phyloP scores from a whole-genome alignment of 2,888 invertebrate genomes.

The Oeneis ivallda region DNA sequence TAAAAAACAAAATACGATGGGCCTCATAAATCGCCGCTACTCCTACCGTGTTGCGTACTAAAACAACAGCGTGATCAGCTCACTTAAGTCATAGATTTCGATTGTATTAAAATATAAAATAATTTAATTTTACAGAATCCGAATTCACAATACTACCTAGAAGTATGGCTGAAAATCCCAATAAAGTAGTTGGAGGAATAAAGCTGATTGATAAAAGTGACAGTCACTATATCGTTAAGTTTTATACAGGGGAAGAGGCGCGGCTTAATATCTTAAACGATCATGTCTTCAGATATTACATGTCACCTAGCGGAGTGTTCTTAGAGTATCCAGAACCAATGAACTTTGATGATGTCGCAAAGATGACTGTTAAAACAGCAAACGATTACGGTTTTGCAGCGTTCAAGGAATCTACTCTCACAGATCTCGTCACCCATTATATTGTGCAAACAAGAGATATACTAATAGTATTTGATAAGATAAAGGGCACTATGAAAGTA shows the following conservation, averaged over 20 bases:
- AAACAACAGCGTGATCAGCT: too few species aligned
- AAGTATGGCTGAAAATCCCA: slow-evolving; percentile 14
- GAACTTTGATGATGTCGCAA: slow-evolving; percentile 59
- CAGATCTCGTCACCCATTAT: slow-evolving; percentile 48
- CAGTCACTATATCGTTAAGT: slow-evolving; percentile 55
- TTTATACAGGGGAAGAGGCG: slow-evolving; percentile 58
- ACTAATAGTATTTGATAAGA: slow-evolving; percentile 60
- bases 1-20: too few species aligned
- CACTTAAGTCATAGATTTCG: too few species aligned
- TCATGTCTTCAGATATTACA: slow-evolving; percentile 69
- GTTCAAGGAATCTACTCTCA: slow-evolving; percentile 56
- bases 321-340: slow-evolving; percentile 64
- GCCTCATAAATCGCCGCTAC: too few species aligned
- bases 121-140: slow-evolving; percentile 1
- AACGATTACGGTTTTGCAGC: slow-evolving; percentile 57
- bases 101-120: background rate
- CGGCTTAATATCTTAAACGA: slow-evolving; percentile 62
- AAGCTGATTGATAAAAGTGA: slow-evolving; percentile 53
- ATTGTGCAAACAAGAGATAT: slow-evolving; percentile 60
- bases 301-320: slow-evolving; percentile 64
- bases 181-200: slow-evolving; percentile 49
- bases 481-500: slow-evolving; percentile 57
- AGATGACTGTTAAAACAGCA: slow-evolving; percentile 58
- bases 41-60: too few species aligned
- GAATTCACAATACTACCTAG: background rate